Evolutionary conservation across 2,797 vertebrate species (phyloP).

Genomic region (Oreortyx pictus): DNA sequence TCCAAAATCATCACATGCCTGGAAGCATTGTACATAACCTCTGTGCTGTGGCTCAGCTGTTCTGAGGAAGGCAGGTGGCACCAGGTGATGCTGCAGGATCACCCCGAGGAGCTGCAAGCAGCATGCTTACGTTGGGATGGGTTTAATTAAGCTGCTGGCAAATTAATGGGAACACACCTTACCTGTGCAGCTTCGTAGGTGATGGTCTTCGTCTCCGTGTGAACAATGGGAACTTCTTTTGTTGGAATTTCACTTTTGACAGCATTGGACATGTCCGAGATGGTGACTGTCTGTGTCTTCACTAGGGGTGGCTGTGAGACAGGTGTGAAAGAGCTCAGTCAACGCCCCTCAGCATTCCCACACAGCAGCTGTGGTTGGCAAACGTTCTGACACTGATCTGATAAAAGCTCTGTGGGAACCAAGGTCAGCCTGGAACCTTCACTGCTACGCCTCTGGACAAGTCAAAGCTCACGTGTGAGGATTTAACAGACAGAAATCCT

Average conservation of each 20-base stretch:
- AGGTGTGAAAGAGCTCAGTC: slow-evolving; percentile 38
- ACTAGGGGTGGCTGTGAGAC: slow-evolving; percentile 89
- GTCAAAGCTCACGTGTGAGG: neutral
- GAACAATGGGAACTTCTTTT: slow-evolving; percentile 94
- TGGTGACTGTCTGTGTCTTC: slow-evolving; percentile 95
- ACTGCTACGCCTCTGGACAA: neutral
- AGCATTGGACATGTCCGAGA: slow-evolving; percentile 90
- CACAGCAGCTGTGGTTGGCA: neutral
- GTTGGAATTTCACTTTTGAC: slow-evolving; percentile 88
- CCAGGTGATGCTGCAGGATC: neutral
- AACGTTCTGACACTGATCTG: slow-evolving; percentile 78
- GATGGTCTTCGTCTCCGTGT: slow-evolving; percentile 98
- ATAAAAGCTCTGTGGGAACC: slow-evolving; percentile 72
- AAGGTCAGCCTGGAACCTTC: neutral
- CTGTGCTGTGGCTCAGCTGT: neutral
- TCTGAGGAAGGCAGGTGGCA: neutral
- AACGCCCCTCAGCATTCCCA: neutral
- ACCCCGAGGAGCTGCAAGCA: neutral
- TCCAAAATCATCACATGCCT: neutral
- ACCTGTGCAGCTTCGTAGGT: slow-evolving; percentile 97
- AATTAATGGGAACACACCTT: slow-evolving; percentile 42
- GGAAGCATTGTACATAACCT: neutral
- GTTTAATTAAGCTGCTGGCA: neutral
- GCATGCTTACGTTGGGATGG: fast-evolving
- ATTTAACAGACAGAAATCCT: neutral